Evolutionary conservation across 2,797 vertebrate genomes (phyloP).

Genomic region (Meda fulgida): DNA sequence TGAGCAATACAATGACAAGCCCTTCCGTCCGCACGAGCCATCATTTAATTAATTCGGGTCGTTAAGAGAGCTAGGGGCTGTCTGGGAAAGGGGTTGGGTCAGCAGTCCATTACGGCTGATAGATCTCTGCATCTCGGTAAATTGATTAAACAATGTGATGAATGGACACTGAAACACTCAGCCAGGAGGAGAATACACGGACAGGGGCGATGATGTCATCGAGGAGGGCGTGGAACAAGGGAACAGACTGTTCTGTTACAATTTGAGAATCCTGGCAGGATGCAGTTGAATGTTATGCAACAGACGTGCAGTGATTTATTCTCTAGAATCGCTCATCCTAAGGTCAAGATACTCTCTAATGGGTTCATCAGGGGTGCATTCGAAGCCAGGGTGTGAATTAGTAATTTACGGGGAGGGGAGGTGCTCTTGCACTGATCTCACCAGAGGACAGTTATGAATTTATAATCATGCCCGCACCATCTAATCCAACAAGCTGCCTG

Average conservation of each 20-base stretch:
- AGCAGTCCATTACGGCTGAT: constrained; percentile 43
- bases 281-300: background rate
- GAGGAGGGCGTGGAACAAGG: constrained; percentile 5
- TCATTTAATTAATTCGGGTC: constrained; percentile 28
- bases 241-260: constrained; percentile 19
- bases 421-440: background rate
- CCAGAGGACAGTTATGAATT: constrained; percentile 15
- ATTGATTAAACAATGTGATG: constrained; percentile 42
- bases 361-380: background rate
- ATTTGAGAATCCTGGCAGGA: background rate
- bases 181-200: constrained; percentile 20
- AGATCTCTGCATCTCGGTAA: constrained; percentile 28
- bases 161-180: constrained; percentile 20
- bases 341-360: constrained; percentile 26
- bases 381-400: background rate
- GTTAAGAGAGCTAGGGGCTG: constrained; percentile 7
- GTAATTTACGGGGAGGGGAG: background rate
- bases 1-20: constrained; percentile 20
- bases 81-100: constrained; percentile 40
- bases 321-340: background rate
- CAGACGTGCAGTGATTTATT: background rate
- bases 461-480: background rate
- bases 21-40: background rate
- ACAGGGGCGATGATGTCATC: constrained; percentile 23
- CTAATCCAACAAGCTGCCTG: constrained; percentile 3